Conservation (phyloP, 2,888 invertebrate species). For the Tachystola acroxantha region DNA sequence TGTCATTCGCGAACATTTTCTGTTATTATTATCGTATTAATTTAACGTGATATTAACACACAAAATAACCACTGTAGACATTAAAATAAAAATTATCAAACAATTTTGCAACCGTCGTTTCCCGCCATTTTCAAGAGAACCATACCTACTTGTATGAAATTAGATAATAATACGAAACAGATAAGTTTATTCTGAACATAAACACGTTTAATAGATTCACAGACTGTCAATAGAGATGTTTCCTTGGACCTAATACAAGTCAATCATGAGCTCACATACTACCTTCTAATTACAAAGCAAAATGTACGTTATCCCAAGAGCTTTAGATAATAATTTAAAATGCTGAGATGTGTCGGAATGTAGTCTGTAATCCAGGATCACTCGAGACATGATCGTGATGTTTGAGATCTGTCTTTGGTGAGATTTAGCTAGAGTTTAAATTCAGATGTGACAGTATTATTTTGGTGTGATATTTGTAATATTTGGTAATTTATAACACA, state of each 20-base stretch:
- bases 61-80: too few species aligned
- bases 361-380: constrained; percentile 54
- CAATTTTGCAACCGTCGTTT: too few species aligned
- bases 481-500: too few species aligned
- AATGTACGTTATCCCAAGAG: constrained; percentile 6
- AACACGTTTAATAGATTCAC: constrained; percentile 30
- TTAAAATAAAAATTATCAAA: too few species aligned
- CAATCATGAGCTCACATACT: constrained; percentile 10
- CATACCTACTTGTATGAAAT: neutral
- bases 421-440: constrained; percentile 15
- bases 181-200: constrained; percentile 17
- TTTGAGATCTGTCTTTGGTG: constrained; percentile 32
- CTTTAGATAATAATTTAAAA: constrained; percentile 13
- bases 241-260: constrained; percentile 20
- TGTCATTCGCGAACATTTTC: too few species aligned
- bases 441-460: constrained; percentile 13
- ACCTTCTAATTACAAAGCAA: constrained; percentile 4
- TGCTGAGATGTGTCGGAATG: constrained; percentile 14
- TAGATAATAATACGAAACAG: constrained; percentile 9
- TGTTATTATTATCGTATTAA: too few species aligned
- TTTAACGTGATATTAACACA: too few species aligned
- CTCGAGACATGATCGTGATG: constrained; percentile 44
- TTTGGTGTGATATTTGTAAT: constrained; percentile 5
- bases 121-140: too few species aligned
- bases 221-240: constrained; percentile 42